Conservation (phyloP, 2,888 invertebrate genomes). For the Pterobdella sp. region DNA sequence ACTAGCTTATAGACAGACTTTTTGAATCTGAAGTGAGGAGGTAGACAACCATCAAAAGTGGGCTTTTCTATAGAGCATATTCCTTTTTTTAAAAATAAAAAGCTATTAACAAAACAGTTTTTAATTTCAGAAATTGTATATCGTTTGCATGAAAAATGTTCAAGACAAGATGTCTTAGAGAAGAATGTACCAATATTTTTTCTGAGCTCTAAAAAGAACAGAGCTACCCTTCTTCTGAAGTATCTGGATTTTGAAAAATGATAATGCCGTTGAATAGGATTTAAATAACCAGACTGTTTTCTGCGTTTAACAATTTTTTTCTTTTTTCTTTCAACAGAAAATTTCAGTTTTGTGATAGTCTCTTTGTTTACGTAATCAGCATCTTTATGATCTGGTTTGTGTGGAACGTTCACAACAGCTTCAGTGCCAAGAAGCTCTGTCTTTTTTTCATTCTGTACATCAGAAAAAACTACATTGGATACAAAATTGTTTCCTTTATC, state of each 20-base stretch:
- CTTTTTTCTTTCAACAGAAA: background rate
- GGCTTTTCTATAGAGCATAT: background rate
- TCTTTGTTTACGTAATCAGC: background rate
- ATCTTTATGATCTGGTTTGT: background rate
- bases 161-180: background rate
- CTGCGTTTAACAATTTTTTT: background rate
- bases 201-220: constrained; percentile 7
- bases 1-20: constrained; percentile 58
- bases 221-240: background rate
- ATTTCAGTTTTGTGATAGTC: background rate
- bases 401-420: background rate
- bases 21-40: constrained; percentile 57
- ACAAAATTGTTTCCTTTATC: constrained; percentile 20
- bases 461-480: background rate
- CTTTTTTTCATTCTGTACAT: background rate
- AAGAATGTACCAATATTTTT: background rate
- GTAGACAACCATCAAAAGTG: constrained; percentile 52
- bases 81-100: background rate
- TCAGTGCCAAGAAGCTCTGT: background rate
- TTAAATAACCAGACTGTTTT: background rate
- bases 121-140: background rate
- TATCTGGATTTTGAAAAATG: background rate
- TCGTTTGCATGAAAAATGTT: background rate
- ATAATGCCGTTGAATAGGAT: background rate
- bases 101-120: background rate